These are phyloP conservation scores for Recurvirostra avosetta DNA, from an alignment of 2,113 vertebrate genomes.

Conservation along the genomic window DNA sequence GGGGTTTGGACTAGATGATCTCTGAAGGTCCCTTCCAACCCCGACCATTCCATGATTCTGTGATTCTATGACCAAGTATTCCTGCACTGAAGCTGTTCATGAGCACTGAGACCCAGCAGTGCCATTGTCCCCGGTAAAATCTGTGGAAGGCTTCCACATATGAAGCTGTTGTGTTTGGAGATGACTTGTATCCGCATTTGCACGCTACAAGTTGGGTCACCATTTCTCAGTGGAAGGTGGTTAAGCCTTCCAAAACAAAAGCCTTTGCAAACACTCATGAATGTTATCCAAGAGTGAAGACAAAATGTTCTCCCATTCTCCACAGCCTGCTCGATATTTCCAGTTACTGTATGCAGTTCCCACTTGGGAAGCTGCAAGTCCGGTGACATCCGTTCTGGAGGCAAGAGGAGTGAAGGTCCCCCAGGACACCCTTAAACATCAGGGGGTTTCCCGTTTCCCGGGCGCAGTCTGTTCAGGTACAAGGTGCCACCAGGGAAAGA, in stretches of 20 bases:
- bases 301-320: background rate
- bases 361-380: background rate
- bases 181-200: background rate
- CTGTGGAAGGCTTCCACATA: background rate
- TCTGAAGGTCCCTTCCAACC: too few relatives aligned
- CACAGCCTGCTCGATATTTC: background rate
- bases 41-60: too few relatives aligned
- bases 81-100: background rate
- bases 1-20: too few relatives aligned
- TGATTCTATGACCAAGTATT: background rate
- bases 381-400: background rate
- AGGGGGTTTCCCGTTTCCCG: accelerated
- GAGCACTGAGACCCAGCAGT: background rate
- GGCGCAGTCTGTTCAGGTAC: background rate
- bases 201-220: background rate
- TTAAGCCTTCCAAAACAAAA: background rate
- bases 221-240: background rate
- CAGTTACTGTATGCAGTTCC: background rate
- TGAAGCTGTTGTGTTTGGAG: background rate
- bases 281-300: background rate
- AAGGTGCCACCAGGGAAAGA: background rate
- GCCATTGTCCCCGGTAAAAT: background rate
- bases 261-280: background rate
- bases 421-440: background rate
- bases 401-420: background rate